Conservation (phyloP, 2,888 invertebrate species). For the Exocentrus adspersus region DNA sequence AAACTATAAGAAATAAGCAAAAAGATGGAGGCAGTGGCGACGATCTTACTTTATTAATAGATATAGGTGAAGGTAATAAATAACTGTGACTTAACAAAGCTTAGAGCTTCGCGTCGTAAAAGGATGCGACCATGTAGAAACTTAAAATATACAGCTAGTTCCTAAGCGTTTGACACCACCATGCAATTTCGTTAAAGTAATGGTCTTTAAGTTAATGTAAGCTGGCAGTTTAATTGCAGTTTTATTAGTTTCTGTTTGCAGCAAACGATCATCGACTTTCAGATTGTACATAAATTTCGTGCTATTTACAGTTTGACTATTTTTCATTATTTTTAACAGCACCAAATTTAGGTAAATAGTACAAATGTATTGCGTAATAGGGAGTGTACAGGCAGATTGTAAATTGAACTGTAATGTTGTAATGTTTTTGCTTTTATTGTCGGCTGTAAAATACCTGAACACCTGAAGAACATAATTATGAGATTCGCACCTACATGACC, state of each 20-base stretch:
- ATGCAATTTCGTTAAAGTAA: constrained; percentile 17
- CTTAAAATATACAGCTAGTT: background rate
- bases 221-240: constrained; percentile 19
- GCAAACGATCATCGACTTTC: background rate
- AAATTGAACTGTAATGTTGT: too few relatives aligned
- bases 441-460: too few relatives aligned
- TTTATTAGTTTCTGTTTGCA: constrained; percentile 21
- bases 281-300: constrained; percentile 9
- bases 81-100: background rate
- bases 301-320: constrained; percentile 12
- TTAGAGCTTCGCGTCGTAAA: background rate
- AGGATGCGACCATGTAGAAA: background rate
- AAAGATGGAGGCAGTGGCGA: background rate
- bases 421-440: too few relatives aligned
- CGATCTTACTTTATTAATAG: too few relatives aligned
- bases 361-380: background rate
- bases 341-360: constrained; percentile 7
- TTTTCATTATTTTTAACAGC: background rate
- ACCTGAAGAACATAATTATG: too few relatives aligned
- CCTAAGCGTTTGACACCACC: constrained; percentile 6
- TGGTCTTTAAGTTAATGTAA: constrained; percentile 19
- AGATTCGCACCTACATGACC: too few relatives aligned
- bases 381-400: background rate
- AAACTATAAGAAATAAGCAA: background rate
- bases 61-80: background rate